Conservation (phyloP, 2,888 invertebrate genomes). For the Abscondita cerata region DNA sequence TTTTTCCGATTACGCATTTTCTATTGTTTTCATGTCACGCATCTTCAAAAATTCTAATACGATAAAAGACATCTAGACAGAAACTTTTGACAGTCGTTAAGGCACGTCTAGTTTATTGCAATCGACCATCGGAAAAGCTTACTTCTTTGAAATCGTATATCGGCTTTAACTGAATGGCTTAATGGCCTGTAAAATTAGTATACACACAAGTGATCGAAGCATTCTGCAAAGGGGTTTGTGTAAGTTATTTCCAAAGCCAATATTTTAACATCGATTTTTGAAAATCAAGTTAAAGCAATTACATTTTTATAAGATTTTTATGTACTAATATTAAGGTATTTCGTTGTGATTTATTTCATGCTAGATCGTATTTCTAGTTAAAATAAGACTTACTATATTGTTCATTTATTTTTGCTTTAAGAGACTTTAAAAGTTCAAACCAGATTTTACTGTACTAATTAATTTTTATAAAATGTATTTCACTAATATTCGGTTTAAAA, state of each 20-base stretch:
- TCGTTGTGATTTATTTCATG: too few relatives aligned
- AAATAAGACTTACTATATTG: too few relatives aligned
- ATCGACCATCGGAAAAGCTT: slow-evolving; percentile 4
- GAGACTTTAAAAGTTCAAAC: too few relatives aligned
- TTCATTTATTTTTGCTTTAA: too few relatives aligned
- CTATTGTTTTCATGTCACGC: slow-evolving; percentile 21
- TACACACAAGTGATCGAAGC: slow-evolving; percentile 15
- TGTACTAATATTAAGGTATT: too few relatives aligned
- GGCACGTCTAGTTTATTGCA: slow-evolving; percentile 14
- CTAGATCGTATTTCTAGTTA: too few relatives aligned
- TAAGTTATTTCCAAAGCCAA: background rate
- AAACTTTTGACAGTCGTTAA: slow-evolving; percentile 23
- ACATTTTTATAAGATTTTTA: too few relatives aligned
- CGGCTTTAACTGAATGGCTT: slow-evolving; percentile 18
- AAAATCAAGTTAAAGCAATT: background rate
- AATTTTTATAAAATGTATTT: too few relatives aligned
- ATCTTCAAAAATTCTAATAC: slow-evolving; percentile 24
- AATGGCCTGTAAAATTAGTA: slow-evolving; percentile 23
- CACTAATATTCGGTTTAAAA: too few relatives aligned
- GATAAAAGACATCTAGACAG: slow-evolving; percentile 15
- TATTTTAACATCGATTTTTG: background rate
- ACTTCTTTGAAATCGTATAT: slow-evolving; percentile 14
- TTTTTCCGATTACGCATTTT: slow-evolving; percentile 15
- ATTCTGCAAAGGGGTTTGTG: background rate
- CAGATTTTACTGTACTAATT: too few relatives aligned